These are phyloP conservation scores for Drosophila biarmipes DNA, from an alignment of 1,140 invertebrate species.

Conservation along the genomic window DNA sequence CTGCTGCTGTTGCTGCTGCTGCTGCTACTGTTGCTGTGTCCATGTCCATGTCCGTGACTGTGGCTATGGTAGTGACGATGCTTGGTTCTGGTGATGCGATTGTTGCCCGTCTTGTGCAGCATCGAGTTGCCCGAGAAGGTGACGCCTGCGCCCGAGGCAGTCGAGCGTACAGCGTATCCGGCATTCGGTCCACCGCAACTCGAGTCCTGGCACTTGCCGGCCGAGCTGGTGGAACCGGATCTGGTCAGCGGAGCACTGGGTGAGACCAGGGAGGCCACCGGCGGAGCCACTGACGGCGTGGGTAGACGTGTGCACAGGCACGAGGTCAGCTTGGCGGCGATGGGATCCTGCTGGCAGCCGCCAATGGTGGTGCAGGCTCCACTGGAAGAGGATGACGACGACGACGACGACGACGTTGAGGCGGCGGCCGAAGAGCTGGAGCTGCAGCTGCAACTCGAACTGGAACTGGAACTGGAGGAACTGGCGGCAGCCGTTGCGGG, in stretches of 20 bases:
- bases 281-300: constrained; percentile 32
- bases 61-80: constrained; percentile 77
- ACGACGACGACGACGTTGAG: constrained; percentile 4
- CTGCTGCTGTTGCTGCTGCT: constrained; percentile 3
- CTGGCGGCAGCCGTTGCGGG: constrained; percentile 35
- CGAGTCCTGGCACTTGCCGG: constrained; percentile 29
- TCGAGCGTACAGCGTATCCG: constrained; percentile 22
- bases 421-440: background rate
- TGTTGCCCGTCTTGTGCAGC: constrained; percentile 78
- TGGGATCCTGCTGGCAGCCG: constrained; percentile 84
- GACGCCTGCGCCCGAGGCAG: constrained; percentile 17
- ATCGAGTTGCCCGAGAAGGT: constrained; percentile 39
- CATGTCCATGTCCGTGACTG: constrained; percentile 42
- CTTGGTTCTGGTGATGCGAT: constrained; percentile 69
- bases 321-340: constrained; percentile 84
- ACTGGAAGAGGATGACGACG: constrained; percentile 7
- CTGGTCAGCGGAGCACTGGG: constrained; percentile 3
- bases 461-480: constrained; percentile 2
- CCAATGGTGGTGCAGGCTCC: constrained; percentile 34
- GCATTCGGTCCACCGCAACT: constrained; percentile 29
- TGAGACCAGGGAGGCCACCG: constrained; percentile 11
- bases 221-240: constrained; percentile 4
- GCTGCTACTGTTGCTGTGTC: background rate
- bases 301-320: constrained; percentile 84
- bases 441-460: constrained; percentile 6